Evolutionary conservation across 2,113 vertebrate species (phyloP), one percentile per base, ranked within the genome.

Genomic region (Aphelocoma coerulescens): DNA sequence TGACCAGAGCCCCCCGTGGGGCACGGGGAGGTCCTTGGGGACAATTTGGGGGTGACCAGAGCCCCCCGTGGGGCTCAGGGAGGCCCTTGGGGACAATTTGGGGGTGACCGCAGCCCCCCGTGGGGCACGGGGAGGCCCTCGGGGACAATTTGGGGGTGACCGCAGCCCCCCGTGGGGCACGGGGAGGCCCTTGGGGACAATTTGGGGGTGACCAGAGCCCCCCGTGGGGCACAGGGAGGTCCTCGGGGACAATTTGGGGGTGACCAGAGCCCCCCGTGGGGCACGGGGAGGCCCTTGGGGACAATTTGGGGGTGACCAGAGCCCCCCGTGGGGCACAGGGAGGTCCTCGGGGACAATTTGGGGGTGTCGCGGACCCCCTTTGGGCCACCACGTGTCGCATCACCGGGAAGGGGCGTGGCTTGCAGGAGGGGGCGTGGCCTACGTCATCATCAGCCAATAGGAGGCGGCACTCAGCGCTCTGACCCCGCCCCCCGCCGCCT

Each of bases 381-480:
- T 1, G 19, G 54, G 59, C 7, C 55, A 61, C 46, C 67, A 62
- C 37, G 46, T 10, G 80, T 7, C 13, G 46, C 67, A 26, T 21
- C 32, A 44, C 21, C 10, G 32, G 13, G 24, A 52, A 10, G 3
- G 32, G 67, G 67, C 57, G 80, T 20, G 67, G 37, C 10, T 16
- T 1, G 6, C 2, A 3, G 2, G 0, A 0, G 8, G 0, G 19
- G 80, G 80, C 55, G 80, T 35, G 67, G 6, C 10, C 6, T 3
- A 5, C 3, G 1, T 48, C 3, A 7, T 0, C 22, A 14, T 7
- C 30, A 9, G 27, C 66, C 55, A 71, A 61, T 82, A 51, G 35
- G 16, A 19, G 22, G 1, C 9, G 1, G 15, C 46, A 7, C 11
- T 48, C 11, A 1, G 46, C 4, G 46, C 46, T 48, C 3, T 46